Conservation (phyloP, 2,888 invertebrate genomes). For the Tenthredo notha region DNA sequence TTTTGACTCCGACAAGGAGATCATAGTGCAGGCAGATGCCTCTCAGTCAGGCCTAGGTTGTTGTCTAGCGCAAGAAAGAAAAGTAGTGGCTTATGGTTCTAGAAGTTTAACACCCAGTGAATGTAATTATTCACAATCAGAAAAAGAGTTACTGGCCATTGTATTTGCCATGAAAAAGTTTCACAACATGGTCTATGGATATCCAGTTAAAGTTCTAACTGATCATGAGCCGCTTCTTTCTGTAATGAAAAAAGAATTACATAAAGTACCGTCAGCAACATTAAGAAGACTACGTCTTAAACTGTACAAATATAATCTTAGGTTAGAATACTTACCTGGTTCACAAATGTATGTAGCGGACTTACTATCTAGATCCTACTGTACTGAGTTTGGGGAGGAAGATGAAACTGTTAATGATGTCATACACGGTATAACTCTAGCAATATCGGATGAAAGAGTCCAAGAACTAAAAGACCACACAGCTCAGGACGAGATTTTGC, state of each 20-base stretch:
- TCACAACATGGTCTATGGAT: conserved; percentile 47
- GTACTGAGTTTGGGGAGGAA: conserved; percentile 39
- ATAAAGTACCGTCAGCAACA: conserved; percentile 13
- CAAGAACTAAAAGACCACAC: conserved; percentile 57
- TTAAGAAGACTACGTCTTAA: conserved; percentile 44
- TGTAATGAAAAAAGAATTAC: conserved; percentile 44
- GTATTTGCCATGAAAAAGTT: conserved; percentile 46
- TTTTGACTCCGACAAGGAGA: conserved; percentile 55
- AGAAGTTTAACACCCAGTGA: conserved; percentile 55
- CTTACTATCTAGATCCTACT: conserved; percentile 43
- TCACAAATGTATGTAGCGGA: conserved; percentile 52
- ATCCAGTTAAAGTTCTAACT: conserved; percentile 26
- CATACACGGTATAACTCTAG: conserved; percentile 54
- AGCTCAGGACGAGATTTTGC: conserved; percentile 53
- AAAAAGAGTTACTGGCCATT: conserved; percentile 56
- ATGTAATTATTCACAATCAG: conserved; percentile 56
- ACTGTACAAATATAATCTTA: conserved; percentile 45
- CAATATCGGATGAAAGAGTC: conserved; percentile 53
- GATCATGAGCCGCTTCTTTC: conserved; percentile 47
- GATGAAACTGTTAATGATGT: conserved; percentile 56
- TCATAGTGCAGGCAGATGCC: conserved; percentile 57
- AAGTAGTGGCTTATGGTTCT: conserved; percentile 58
- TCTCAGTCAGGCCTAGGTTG: conserved; percentile 58
- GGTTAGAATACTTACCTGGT: conserved; percentile 40
- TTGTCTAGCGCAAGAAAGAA: conserved; percentile 57